phyloP scores from a whole-genome alignment of 2,113 vertebrate genomes.

The Nycticebus coucang region DNA sequence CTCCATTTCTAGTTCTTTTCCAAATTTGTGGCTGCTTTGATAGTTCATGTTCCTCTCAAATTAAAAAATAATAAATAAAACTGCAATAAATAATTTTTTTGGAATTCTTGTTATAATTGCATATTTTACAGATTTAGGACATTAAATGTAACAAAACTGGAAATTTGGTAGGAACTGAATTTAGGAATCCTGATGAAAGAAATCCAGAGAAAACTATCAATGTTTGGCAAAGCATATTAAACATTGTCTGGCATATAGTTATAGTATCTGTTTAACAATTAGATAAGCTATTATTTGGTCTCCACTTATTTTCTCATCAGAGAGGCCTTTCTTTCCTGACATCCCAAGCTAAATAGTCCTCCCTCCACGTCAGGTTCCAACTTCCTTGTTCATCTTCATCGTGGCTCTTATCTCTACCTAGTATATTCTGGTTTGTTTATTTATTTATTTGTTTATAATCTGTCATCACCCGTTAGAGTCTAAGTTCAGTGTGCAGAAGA shows the following conservation, averaged over 20 bases:
- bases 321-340: background rate
- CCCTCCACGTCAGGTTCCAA: background rate
- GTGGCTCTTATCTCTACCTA: background rate
- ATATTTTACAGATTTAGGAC: background rate
- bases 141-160: slow-evolving; percentile 10
- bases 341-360: background rate
- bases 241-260: background rate
- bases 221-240: slow-evolving; percentile 4
- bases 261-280: background rate
- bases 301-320: slow-evolving; percentile 9
- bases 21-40: background rate
- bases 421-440: background rate
- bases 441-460: background rate
- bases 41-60: background rate
- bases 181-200: slow-evolving; percentile 4
- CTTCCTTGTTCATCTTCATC: background rate
- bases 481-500: background rate
- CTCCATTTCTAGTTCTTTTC: background rate
- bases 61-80: background rate
- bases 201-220: slow-evolving; percentile 8
- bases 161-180: background rate
- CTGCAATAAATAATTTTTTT: background rate
- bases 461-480: background rate
- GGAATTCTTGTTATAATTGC: background rate
- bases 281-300: background rate